Evolutionary conservation across 2,888 invertebrate species (phyloP).

Genomic region (Cyclophora albipunctata): DNA sequence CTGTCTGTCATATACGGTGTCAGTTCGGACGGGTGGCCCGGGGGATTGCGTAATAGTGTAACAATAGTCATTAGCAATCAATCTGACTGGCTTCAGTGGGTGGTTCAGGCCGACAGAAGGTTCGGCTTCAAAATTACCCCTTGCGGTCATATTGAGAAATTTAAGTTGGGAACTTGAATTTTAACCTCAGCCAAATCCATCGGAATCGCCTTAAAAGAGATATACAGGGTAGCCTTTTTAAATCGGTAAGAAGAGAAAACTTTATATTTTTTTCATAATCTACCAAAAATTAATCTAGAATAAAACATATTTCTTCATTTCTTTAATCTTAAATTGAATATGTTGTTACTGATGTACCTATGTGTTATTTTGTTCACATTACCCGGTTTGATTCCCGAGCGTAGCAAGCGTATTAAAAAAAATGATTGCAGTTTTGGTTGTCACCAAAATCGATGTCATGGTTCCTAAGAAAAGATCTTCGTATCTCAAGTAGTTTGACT

Average conservation of each 20-base stretch:
- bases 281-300: too few species aligned
- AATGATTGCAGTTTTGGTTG: constrained; percentile 26
- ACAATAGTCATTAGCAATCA: constrained; percentile 70
- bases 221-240: not conserved
- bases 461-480: too few species aligned
- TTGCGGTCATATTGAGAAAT: constrained; percentile 37
- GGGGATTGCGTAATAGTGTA: constrained; percentile 54
- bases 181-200: not conserved
- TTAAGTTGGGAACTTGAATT: not conserved
- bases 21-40: constrained; percentile 38
- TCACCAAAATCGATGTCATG: not conserved
- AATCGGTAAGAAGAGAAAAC: constrained; percentile 6
- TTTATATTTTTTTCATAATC: constrained; percentile 5
- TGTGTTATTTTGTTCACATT: too few species aligned
- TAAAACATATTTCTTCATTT: too few species aligned
- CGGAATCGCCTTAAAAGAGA: constrained; percentile 5
- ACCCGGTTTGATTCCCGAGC: too few species aligned
- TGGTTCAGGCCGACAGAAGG: constrained; percentile 34
- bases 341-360: too few species aligned
- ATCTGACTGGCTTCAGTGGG: constrained; percentile 53
- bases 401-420: not conserved
- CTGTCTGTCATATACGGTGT: constrained; percentile 49
- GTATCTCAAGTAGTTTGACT: too few species aligned
- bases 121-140: constrained; percentile 47
- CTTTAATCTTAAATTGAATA: too few species aligned